phyloP scores from a whole-genome alignment of 2,888 invertebrate species.

The Elmis aenea region DNA sequence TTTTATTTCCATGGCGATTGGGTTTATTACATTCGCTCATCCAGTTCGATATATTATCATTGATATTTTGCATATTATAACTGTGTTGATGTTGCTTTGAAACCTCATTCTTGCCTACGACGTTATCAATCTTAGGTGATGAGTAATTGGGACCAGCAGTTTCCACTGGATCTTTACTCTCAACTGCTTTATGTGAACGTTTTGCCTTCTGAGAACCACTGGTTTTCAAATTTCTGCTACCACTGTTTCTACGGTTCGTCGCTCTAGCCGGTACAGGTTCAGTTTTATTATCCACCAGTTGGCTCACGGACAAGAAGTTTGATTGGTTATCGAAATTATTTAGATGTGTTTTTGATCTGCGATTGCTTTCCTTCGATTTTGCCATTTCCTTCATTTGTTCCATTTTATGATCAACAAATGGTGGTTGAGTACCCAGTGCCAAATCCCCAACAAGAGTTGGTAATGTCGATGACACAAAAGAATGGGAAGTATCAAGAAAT shows the following conservation, averaged over 20 bases:
- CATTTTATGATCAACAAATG: constrained; percentile 37
- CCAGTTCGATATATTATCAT: constrained; percentile 16
- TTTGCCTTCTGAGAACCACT: constrained; percentile 15
- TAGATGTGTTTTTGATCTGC: constrained; percentile 16
- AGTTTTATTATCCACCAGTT: constrained; percentile 55
- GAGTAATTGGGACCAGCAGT: background rate
- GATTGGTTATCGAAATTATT: constrained; percentile 39
- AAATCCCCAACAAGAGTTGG: constrained; percentile 60
- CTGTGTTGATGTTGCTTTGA: constrained; percentile 9
- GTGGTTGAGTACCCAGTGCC: constrained; percentile 44
- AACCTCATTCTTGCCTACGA: constrained; percentile 3
- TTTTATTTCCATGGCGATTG: constrained; percentile 28
- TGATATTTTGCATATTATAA: constrained; percentile 11
- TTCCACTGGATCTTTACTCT: constrained; percentile 12
- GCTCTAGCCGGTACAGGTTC: constrained; percentile 28
- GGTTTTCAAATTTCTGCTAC: constrained; percentile 26
- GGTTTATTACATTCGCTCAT: constrained; percentile 23
- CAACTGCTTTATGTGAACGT: constrained; percentile 11
- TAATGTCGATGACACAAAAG: constrained; percentile 50
- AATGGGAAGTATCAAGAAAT: constrained; percentile 43
- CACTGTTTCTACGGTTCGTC: constrained; percentile 35
- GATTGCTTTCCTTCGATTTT: constrained; percentile 17
- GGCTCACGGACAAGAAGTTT: constrained; percentile 59
- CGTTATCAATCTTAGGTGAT: constrained; percentile 1
- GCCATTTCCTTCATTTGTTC: constrained; percentile 19